Evolutionary conservation across 53 echinoderm and acorn worm genomes (phyloP).

Genomic region (Pentamera pediparva): DNA sequence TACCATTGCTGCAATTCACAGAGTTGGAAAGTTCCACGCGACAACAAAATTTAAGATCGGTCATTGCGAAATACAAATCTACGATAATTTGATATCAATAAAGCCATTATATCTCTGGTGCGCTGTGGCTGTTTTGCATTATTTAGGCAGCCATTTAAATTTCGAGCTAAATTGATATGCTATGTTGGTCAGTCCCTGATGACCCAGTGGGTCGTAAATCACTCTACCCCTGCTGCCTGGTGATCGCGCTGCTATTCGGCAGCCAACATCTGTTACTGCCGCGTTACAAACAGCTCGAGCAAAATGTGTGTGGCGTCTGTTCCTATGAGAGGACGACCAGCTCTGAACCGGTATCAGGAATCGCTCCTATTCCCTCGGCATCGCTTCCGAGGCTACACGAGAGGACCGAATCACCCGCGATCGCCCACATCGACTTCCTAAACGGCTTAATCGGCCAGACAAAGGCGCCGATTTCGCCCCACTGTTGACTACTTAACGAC

Average conservation of each 20-base stretch:
- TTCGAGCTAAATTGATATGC: too few species aligned
- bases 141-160: not conserved
- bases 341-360: too few species aligned
- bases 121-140: not conserved
- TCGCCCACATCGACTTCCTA: not conserved
- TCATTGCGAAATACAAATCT: too few species aligned
- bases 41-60: too few species aligned
- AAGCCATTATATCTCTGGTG: not conserved
- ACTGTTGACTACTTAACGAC: too few species aligned
- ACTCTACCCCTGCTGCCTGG: not conserved
- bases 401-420: not conserved
- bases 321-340: too few species aligned
- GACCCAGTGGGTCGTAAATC: slow-evolving; percentile 11
- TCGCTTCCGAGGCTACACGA: not conserved
- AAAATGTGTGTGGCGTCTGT: too few species aligned
- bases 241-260: slow-evolving; percentile 9
- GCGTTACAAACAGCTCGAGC: too few species aligned
- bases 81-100: not conserved
- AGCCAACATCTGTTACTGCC: slow-evolving; percentile 10
- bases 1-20: too few species aligned
- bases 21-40: too few species aligned
- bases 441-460: slow-evolving; percentile 3
- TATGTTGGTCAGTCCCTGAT: slow-evolving; percentile 16
- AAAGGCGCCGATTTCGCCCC: slow-evolving; percentile 19
- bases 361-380: slow-evolving; percentile 6